Evolutionary conservation across 2,113 vertebrate genomes (phyloP).

Genomic region (Vidua chalybeata): DNA sequence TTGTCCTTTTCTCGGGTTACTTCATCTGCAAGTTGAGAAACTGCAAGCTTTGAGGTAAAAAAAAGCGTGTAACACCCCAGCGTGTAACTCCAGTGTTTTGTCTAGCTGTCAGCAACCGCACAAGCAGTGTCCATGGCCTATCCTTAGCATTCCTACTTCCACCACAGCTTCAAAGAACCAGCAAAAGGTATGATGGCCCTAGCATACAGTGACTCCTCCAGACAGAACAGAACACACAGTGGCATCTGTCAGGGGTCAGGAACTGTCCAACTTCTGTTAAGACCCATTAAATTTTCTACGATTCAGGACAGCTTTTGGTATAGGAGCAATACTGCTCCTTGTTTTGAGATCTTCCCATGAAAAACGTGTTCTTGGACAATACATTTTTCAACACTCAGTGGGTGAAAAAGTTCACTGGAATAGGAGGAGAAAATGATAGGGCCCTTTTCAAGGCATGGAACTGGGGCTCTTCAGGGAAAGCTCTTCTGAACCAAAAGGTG

Average conservation of each 20-base stretch:
- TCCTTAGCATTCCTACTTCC: background rate
- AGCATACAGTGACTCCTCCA: background rate
- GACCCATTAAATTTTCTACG: background rate
- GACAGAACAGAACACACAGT: background rate
- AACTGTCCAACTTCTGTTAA: background rate
- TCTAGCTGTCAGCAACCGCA: background rate
- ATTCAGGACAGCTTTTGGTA: background rate
- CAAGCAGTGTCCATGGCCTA: background rate
- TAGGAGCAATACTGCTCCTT: background rate
- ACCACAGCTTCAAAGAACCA: background rate
- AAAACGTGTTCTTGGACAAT: background rate
- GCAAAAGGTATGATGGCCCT: background rate
- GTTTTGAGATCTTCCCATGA: background rate
- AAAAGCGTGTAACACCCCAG: background rate
- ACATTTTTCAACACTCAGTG: background rate
- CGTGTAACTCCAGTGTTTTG: background rate
- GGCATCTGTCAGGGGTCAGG: background rate
- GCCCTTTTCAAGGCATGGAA: background rate
- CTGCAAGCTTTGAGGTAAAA: background rate
- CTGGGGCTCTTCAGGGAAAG: background rate
- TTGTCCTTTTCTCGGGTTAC: slow-evolving; percentile 1
- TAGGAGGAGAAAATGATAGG: background rate
- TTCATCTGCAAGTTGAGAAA: background rate
- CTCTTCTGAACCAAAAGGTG: background rate
- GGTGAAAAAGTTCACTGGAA: background rate